Percentiles rank a stretch among this genome's conserved stretches.
These are phyloP conservation scores for Acromyrmex echinatior DNA, from an alignment of 1,140 invertebrate genomes.

Conservation along the genomic window DNA sequence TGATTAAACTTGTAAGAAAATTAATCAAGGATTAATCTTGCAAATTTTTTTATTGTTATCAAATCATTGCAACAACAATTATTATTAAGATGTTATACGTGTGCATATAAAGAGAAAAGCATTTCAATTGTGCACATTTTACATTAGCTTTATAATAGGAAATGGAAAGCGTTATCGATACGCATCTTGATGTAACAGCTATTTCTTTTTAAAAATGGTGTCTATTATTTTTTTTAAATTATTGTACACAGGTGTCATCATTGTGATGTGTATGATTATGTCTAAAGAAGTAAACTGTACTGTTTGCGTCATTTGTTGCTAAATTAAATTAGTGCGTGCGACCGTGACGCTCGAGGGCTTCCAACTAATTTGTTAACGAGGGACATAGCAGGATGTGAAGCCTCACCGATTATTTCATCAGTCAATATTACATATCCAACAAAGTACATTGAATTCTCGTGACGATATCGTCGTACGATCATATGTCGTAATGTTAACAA, in stretches of 20 bases:
- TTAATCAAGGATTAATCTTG: too few relatives aligned
- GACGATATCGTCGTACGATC: neutral
- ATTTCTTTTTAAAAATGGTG: neutral
- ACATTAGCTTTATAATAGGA: neutral
- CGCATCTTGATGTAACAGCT: neutral
- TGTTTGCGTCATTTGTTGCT: conserved; percentile 36
- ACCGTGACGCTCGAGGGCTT: conserved; percentile 36
- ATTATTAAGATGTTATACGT: too few relatives aligned
- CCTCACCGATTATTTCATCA: conserved; percentile 52
- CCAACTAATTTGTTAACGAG: conserved; percentile 50
- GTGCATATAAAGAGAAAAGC: too few relatives aligned
- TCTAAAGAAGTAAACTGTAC: neutral
- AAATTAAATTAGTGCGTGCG: conserved; percentile 45
- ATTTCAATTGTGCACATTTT: neutral
- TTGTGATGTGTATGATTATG: neutral
- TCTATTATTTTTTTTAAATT: conserved; percentile 6
- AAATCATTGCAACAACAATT: too few relatives aligned
- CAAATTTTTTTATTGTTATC: too few relatives aligned
- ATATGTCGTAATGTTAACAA: conserved; percentile 18
- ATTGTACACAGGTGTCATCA: neutral
- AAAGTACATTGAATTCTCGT: neutral
- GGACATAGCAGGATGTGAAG: conserved; percentile 62
- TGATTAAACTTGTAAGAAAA: too few relatives aligned
- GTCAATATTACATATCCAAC: conserved; percentile 35
- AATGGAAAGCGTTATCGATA: neutral